Evolutionary conservation across 2,113 vertebrate species (phyloP).

Genomic region (Oreotrochilus melanogaster): DNA sequence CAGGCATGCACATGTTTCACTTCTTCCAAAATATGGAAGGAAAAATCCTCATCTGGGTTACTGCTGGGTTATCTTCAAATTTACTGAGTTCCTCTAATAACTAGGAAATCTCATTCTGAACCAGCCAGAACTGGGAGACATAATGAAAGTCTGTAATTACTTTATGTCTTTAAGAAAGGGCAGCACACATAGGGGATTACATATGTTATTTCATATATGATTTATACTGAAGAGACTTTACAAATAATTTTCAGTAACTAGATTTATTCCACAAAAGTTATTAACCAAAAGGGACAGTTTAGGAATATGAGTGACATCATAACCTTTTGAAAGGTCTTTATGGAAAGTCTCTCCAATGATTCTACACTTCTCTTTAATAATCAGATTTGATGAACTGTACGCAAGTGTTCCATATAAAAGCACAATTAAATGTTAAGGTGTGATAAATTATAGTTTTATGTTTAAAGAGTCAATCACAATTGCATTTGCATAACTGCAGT

Average conservation of each 20-base stretch:
- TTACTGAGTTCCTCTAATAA: background rate
- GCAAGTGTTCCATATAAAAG: background rate
- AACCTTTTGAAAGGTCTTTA: background rate
- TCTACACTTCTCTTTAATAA: background rate
- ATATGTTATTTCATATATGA: background rate
- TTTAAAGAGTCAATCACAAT: background rate
- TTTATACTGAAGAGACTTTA: background rate
- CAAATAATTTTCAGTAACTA: background rate
- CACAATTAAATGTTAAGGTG: background rate
- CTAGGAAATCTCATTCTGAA: background rate
- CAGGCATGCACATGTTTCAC: background rate
- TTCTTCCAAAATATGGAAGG: accelerated
- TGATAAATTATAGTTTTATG: background rate
- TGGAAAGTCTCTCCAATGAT: background rate
- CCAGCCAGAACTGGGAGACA: background rate
- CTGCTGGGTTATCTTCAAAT: background rate
- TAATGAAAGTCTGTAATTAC: background rate
- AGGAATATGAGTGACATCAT: background rate
- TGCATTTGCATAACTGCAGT: background rate
- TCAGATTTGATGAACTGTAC: background rate
- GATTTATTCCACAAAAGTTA: background rate
- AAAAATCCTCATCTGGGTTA: background rate
- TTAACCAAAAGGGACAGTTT: background rate
- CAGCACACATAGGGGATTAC: background rate
- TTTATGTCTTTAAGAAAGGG: background rate